Conservation (phyloP, 2,113 vertebrate genomes). For the Triplophysa tibetana region DNA sequence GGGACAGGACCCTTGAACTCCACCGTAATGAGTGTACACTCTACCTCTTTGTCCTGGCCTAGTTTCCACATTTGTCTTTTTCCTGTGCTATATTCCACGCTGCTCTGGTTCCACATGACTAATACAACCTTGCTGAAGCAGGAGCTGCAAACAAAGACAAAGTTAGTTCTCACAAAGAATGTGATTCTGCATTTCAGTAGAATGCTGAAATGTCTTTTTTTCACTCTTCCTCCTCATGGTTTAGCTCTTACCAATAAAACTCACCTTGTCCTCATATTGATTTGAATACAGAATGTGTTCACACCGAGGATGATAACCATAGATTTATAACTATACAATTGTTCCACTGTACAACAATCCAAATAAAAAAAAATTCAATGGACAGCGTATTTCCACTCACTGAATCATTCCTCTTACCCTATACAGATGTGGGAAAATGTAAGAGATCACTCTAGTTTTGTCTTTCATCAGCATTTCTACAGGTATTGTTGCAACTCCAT, state of each 20-base stretch:
- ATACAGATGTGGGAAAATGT: too few relatives aligned
- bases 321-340: too few relatives aligned
- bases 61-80: constrained; percentile 59
- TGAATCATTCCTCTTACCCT: too few relatives aligned
- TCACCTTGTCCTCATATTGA: constrained; percentile 62
- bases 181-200: constrained; percentile 39
- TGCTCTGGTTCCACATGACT: constrained; percentile 50
- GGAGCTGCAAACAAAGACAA: constrained; percentile 17
- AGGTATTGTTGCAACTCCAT: too few relatives aligned
- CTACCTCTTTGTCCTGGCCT: constrained; percentile 59
- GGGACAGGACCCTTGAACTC: constrained; percentile 66
- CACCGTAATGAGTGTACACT: constrained; percentile 68
- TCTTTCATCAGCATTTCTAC: too few relatives aligned
- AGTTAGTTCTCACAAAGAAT: not conserved
- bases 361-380: too few relatives aligned
- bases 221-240: constrained; percentile 55
- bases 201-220: constrained; percentile 21
- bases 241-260: constrained; percentile 62
- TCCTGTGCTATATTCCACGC: constrained; percentile 53
- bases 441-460: too few relatives aligned
- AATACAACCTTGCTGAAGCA: constrained; percentile 46
- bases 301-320: constrained; percentile 23
- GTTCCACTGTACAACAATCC: too few relatives aligned
- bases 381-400: too few relatives aligned
- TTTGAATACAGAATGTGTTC: constrained; percentile 68